Percentiles rank a stretch among this genome's conserved stretches.
Conservation (phyloP, 2,888 invertebrate species). For the Acleris cristana region DNA sequence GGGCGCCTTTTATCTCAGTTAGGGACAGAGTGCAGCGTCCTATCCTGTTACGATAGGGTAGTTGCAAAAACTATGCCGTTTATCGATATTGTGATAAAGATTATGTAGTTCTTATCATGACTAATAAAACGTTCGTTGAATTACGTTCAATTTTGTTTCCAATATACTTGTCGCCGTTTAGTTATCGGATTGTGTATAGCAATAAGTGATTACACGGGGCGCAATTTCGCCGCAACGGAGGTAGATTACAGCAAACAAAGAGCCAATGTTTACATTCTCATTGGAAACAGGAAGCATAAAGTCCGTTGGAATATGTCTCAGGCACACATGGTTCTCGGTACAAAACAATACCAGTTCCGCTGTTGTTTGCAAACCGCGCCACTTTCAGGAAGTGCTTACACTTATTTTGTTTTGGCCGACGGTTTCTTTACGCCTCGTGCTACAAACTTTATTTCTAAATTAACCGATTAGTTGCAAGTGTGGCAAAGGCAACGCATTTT, state of each 20-base stretch:
- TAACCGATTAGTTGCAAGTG: neutral
- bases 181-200: neutral
- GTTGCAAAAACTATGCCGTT: conserved; percentile 31
- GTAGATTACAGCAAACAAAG: conserved; percentile 43
- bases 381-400: conserved; percentile 74
- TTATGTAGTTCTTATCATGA: neutral
- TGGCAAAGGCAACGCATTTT: conserved; percentile 2
- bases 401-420: conserved; percentile 43
- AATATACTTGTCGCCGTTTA: neutral
- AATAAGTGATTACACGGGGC: neutral
- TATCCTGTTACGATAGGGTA: conserved; percentile 72
- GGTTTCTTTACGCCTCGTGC: conserved; percentile 12
- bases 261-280: conserved; percentile 72
- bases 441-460: neutral
- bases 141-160: neutral
- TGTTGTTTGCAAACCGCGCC: conserved; percentile 75
- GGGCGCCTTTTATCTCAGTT: conserved; percentile 80
- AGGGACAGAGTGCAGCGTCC: conserved; percentile 83
- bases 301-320: conserved; percentile 72
- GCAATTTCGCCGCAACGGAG: conserved; percentile 32
- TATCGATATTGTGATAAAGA: conserved; percentile 17
- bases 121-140: too few species aligned
- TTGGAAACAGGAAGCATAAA: conserved; percentile 81
- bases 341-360: conserved; percentile 81
- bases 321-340: conserved; percentile 73